Evolutionary conservation across 1,140 invertebrate species (phyloP).

Genomic region (Triops longicaudatus): DNA sequence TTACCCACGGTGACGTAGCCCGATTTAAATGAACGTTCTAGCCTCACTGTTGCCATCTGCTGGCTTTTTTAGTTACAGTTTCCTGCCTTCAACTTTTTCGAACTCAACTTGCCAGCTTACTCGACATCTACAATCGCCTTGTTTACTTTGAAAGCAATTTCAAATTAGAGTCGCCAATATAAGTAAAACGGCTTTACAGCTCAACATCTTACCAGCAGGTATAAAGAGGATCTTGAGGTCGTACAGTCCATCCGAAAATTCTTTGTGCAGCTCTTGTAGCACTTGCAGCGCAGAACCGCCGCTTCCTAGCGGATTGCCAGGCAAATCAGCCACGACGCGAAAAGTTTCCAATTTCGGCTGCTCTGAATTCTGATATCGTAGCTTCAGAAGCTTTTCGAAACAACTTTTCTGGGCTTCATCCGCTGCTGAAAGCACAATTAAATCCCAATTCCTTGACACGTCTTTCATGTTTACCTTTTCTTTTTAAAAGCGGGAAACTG

Average conservation of each 20-base stretch:
- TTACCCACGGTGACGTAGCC: no score
- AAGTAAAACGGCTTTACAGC: no score
- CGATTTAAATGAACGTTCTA: no score
- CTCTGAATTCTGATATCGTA: slow-evolving; percentile 35
- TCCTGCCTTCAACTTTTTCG: no score
- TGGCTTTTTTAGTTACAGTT: no score
- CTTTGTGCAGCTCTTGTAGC: slow-evolving; percentile 35
- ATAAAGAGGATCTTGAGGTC: slow-evolving; percentile 40
- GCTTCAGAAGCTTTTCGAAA: slow-evolving; percentile 38
- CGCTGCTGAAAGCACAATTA: slow-evolving; percentile 40
- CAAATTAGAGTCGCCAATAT: no score
- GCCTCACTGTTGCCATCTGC: no score
- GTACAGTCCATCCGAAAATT: slow-evolving; percentile 32
- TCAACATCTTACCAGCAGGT: slow-evolving; percentile 37
- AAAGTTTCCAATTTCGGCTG: slow-evolving; percentile 36
- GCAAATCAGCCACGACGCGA: slow-evolving; percentile 39
- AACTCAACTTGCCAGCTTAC: no score
- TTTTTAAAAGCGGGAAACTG: neutral
- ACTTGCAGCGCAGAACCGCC: slow-evolving; percentile 42
- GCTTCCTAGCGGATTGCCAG: slow-evolving; percentile 40
- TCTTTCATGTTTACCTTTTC: neutral
- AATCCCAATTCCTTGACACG: slow-evolving; percentile 37
- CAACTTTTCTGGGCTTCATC: slow-evolving; percentile 39
- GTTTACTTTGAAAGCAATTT: no score
- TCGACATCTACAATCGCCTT: no score